phyloP scores from a whole-genome alignment of 2,113 vertebrate species.

The Sminthopsis crassicaudata region DNA sequence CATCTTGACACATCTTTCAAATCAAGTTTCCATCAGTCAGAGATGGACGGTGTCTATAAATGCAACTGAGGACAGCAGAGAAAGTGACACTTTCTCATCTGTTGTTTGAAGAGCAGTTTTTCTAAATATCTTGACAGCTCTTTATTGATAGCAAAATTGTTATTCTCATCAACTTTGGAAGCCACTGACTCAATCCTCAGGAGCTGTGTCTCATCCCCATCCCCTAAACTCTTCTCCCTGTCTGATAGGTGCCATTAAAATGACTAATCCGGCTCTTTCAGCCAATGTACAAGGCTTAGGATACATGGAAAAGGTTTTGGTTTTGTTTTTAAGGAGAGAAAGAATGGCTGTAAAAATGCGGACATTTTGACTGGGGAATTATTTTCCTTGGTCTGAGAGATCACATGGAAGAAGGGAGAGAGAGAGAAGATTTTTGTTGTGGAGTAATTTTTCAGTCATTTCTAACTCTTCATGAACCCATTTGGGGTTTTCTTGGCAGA shows the following conservation, averaged over 20 bases:
- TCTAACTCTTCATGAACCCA: too few relatives aligned
- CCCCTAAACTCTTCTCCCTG: not conserved
- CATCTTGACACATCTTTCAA: not conserved
- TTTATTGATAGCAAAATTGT: slow-evolving; percentile 37
- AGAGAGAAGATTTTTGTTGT: too few relatives aligned
- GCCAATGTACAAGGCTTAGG: too few relatives aligned
- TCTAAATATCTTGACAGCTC: not conserved
- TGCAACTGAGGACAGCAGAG: slow-evolving; percentile 3
- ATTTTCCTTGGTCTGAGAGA: not conserved
- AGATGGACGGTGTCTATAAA: not conserved
- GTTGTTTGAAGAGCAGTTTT: slow-evolving; percentile 21
- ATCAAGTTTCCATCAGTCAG: slow-evolving; percentile 3
- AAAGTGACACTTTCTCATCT: not conserved
- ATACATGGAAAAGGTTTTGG: not conserved
- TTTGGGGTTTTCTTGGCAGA: too few relatives aligned
- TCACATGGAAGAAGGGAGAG: slow-evolving; percentile 13
- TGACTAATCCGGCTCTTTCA: not conserved
- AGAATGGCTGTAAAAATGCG: not conserved
- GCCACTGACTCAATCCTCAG: not conserved
- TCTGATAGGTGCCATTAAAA: not conserved
- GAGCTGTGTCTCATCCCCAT: not conserved
- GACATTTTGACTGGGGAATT: not conserved
- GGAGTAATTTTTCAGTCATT: too few relatives aligned
- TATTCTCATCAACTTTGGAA: slow-evolving; percentile 22
- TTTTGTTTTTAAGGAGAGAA: too few relatives aligned